A percentile compares a stretch with the other conserved stretches of the same genome.
Conservation (phyloP, 2,888 invertebrate genomes). For the Sinotaia quadrata region DNA sequence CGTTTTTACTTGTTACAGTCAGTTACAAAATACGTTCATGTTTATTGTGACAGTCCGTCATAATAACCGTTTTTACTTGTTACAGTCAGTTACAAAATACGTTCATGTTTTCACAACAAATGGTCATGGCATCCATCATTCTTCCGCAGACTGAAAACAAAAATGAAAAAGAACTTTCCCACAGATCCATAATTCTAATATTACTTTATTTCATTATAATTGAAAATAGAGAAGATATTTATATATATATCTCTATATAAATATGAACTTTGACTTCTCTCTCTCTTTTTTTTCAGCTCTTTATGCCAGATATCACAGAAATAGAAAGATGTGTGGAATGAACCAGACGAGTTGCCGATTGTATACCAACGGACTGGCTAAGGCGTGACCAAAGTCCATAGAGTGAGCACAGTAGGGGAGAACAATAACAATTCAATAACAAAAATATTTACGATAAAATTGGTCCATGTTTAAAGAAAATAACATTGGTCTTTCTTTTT, state of each 20-base stretch:
- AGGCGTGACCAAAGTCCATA: not conserved
- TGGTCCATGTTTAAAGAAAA: no score
- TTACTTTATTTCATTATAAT: constrained; percentile 1
- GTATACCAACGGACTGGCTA: not conserved
- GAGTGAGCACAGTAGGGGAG: not conserved
- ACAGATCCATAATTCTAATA: not conserved
- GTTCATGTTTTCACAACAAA: no score
- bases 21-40: no score
- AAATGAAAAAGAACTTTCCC: not conserved
- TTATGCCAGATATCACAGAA: constrained; percentile 7
- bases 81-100: no score
- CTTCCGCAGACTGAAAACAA: not conserved
- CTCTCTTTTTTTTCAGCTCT: constrained; percentile 4
- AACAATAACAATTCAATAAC: no score
- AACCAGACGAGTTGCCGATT: not conserved
- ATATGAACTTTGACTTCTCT: no score
- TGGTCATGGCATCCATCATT: no score
- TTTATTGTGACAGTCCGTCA: no score
- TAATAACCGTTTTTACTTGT: no score
- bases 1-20: no score
- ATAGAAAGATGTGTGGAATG: constrained; percentile 7
- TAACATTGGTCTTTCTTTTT: no score
- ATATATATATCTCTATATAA: not conserved
- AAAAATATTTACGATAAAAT: no score
- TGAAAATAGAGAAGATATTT: constrained; percentile 7